Percentiles rank a stretch among this genome's conserved stretches.
Conservation (phyloP, 2,113 vertebrate species). For the Ameiurus melas region DNA sequence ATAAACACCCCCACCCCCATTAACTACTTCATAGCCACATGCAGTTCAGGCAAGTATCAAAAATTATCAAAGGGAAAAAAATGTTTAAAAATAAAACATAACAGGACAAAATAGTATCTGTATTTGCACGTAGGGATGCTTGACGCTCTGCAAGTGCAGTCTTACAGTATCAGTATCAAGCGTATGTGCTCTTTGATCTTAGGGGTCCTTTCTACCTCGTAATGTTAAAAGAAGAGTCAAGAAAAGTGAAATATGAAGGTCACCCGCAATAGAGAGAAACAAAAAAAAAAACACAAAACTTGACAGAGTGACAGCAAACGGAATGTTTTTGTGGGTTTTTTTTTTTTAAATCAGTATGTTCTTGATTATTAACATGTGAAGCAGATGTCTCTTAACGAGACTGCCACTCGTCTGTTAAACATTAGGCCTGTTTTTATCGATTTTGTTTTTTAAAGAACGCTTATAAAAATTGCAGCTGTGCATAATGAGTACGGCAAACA, state of each 20-base stretch:
- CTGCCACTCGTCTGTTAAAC: constrained; percentile 21
- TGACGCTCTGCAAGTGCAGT: constrained; percentile 65
- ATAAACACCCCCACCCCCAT: constrained; percentile 56
- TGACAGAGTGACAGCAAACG: constrained; percentile 61
- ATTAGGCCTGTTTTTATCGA: constrained; percentile 2
- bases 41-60: constrained; percentile 70
- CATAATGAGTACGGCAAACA: constrained; percentile 35
- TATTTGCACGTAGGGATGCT: constrained; percentile 65
- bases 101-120: constrained; percentile 67
- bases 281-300: constrained; percentile 48
- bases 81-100: constrained; percentile 62
- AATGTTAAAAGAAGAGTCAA: constrained; percentile 46
- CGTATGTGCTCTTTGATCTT: constrained; percentile 66
- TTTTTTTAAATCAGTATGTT: constrained; percentile 53
- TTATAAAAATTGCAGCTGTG: constrained; percentile 35
- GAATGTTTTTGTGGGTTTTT: constrained; percentile 60
- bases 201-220: constrained; percentile 63
- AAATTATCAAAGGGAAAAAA: constrained; percentile 57
- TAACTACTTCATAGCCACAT: constrained; percentile 70
- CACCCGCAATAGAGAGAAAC: constrained; percentile 47
- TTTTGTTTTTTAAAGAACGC: constrained; percentile 4
- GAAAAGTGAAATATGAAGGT: constrained; percentile 55
- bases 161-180: constrained; percentile 71
- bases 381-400: constrained; percentile 22
- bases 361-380: constrained; percentile 39